Conservation (phyloP, 2,888 invertebrate species). For the Sicus ferrugineus region DNA sequence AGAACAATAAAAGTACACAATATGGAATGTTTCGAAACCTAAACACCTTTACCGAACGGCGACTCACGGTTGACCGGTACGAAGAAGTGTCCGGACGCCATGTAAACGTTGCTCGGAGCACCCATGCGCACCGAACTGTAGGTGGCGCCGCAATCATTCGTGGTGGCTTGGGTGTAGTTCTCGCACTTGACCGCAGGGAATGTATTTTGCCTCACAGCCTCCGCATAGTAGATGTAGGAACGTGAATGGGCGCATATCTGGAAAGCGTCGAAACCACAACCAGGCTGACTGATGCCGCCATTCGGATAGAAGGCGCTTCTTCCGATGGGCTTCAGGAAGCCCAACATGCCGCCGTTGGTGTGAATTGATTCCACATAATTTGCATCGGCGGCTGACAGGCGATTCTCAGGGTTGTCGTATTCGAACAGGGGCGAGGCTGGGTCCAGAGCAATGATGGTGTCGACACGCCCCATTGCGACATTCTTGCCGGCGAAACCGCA, state of each 20-base stretch:
- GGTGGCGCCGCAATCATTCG: constrained; percentile 37
- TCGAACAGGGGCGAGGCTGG: constrained; percentile 48
- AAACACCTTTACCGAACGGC: constrained; percentile 46
- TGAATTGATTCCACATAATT: constrained; percentile 50
- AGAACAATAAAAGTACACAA: neutral
- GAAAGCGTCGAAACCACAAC: constrained; percentile 62
- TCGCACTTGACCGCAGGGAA: constrained; percentile 50
- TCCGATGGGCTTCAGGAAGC: constrained; percentile 48
- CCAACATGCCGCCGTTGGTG: constrained; percentile 48
- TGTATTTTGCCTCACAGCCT: constrained; percentile 54
- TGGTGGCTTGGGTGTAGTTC: constrained; percentile 37
- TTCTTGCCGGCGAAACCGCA: constrained; percentile 69
- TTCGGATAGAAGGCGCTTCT: constrained; percentile 67
- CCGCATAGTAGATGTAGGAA: constrained; percentile 60
- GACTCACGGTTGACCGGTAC: constrained; percentile 48
- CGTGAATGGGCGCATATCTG: constrained; percentile 62
- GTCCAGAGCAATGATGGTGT: constrained; percentile 66
- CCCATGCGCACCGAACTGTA: constrained; percentile 44
- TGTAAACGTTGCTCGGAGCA: constrained; percentile 40
- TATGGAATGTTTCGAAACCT: too few relatives aligned
- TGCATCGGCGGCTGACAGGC: constrained; percentile 48
- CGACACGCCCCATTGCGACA: constrained; percentile 66
- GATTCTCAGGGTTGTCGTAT: constrained; percentile 38
- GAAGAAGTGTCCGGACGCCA: constrained; percentile 50
- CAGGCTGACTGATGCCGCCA: constrained; percentile 66